phyloP scores from a whole-genome alignment of 2,113 vertebrate genomes.

The Periophthalmus modestus region DNA sequence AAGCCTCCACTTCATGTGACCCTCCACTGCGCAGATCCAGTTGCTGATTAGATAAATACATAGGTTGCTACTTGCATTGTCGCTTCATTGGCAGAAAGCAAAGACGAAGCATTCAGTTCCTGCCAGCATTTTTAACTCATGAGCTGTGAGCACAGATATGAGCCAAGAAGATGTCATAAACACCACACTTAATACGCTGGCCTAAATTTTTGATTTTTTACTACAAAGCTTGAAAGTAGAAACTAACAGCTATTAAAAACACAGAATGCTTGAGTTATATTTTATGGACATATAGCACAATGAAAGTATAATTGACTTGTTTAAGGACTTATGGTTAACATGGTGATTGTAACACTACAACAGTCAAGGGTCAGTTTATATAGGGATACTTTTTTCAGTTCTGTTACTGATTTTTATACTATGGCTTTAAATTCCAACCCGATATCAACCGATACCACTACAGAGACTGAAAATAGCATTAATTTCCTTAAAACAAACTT shows the following conservation, averaged over 20 bases:
- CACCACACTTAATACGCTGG: constrained; percentile 14
- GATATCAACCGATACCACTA: too few relatives aligned
- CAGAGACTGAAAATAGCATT: too few relatives aligned
- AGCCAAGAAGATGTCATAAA: constrained; percentile 31
- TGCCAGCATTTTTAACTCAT: constrained; percentile 34
- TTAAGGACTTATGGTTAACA: background rate
- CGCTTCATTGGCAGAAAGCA: constrained; percentile 13
- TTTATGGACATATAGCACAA: background rate
- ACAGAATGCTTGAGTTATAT: background rate
- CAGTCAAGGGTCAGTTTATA: background rate
- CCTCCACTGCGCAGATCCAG: background rate
- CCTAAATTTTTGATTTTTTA: constrained; percentile 22
- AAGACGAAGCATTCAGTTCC: constrained; percentile 17
- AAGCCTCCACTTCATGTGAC: background rate
- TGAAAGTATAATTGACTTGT: background rate
- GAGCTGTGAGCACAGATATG: background rate
- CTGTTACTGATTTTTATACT: too few relatives aligned
- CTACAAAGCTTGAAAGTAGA: constrained; percentile 17
- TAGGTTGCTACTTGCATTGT: constrained; percentile 24
- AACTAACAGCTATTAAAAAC: background rate
- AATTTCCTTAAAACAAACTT: too few relatives aligned
- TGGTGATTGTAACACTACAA: background rate
- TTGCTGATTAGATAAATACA: constrained; percentile 20
- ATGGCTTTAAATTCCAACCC: too few relatives aligned
- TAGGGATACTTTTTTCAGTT: too few relatives aligned